Evolutionary conservation across 2,888 invertebrate genomes (phyloP).

Genomic region (Nycteola revayana): DNA sequence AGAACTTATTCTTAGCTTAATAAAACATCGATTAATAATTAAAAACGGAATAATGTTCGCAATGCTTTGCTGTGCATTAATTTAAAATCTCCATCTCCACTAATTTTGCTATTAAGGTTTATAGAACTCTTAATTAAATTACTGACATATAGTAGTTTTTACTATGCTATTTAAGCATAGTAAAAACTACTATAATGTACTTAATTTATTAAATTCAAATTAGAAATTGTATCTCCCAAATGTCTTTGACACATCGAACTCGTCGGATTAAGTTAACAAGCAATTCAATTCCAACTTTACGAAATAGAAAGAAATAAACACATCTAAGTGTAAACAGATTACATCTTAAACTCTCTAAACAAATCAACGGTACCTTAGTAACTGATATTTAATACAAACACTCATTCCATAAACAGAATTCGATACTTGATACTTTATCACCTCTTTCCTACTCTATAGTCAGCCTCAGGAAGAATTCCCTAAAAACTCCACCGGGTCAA

Average conservation of each 20-base stretch:
- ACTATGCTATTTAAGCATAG: no score
- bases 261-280: slow-evolving; percentile 2
- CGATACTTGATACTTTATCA: slow-evolving; percentile 15
- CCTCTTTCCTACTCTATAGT: slow-evolving; percentile 47
- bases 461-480: slow-evolving; percentile 73
- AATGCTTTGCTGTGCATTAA: no score
- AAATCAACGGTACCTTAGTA: slow-evolving; percentile 29
- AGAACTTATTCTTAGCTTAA: no score
- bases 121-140: no score
- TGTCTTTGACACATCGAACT: slow-evolving; percentile 1
- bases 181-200: no score
- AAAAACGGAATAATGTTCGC: no score
- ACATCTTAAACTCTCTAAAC: slow-evolving; percentile 21
- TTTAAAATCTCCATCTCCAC: no score
- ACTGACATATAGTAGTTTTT: no score
- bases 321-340: slow-evolving; percentile 20
- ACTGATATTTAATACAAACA: slow-evolving; percentile 36
- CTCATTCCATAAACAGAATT: slow-evolving; percentile 31
- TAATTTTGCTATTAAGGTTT: no score
- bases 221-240: no score
- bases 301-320: slow-evolving; percentile 15
- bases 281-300: slow-evolving; percentile 14
- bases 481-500: slow-evolving; percentile 73
- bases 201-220: no score
- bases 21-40: no score